Percentiles rank a stretch among this genome's conserved stretches.
These are phyloP conservation scores for Anthonomus grandis DNA, from an alignment of 1,140 invertebrate species.

Conservation along the genomic window DNA sequence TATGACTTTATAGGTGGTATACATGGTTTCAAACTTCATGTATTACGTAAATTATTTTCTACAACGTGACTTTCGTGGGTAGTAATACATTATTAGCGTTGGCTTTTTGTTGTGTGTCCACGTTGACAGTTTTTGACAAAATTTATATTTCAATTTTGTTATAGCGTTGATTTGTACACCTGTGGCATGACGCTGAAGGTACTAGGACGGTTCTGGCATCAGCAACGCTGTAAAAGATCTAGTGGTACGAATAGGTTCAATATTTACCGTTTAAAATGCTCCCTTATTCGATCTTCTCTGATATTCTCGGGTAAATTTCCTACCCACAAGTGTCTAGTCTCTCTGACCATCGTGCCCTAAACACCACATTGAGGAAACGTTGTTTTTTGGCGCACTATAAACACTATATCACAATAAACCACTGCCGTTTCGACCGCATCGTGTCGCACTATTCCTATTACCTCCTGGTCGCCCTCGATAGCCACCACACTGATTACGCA, in stretches of 20 bases:
- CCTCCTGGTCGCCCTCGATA: conserved; percentile 18
- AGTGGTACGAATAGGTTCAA: conserved; percentile 1
- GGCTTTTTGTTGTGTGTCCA: too few relatives aligned
- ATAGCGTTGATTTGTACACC: too few relatives aligned
- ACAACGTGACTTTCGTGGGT: too few relatives aligned
- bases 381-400: conserved; percentile 50
- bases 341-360: conserved; percentile 96
- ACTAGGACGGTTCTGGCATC: too few relatives aligned
- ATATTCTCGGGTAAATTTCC: conserved; percentile 99
- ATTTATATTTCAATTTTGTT: too few relatives aligned
- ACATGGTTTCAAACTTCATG: too few relatives aligned
- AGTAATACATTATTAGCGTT: too few relatives aligned
- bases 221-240: too few relatives aligned
- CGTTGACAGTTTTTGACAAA: too few relatives aligned
- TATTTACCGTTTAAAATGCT: conserved; percentile 94
- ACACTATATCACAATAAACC: conserved; percentile 48
- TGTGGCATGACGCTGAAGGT: too few relatives aligned
- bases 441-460: conserved; percentile 18
- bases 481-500: conserved; percentile 26
- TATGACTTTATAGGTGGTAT: too few relatives aligned
- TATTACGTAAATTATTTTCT: too few relatives aligned
- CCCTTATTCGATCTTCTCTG: conserved; percentile 89
- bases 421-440: conserved; percentile 45
- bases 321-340: conserved; percentile 99
- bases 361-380: conserved; percentile 67